These are phyloP conservation scores for Aphelinus atriplicis DNA, from an alignment of 1,140 invertebrate genomes.

Conservation along the genomic window DNA sequence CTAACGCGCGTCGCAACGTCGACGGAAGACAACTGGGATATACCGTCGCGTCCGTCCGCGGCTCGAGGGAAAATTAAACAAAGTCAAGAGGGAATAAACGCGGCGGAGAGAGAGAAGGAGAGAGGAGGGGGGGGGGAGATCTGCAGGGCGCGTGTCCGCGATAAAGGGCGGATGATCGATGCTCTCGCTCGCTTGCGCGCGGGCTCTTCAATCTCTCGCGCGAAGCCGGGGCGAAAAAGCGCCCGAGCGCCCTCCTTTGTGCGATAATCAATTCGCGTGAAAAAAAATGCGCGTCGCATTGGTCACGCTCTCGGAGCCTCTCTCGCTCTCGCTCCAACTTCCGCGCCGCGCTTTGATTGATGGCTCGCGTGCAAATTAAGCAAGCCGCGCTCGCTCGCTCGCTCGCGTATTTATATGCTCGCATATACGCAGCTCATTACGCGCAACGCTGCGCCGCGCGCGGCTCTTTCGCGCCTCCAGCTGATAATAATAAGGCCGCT, in stretches of 20 bases:
- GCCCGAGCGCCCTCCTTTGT: background rate
- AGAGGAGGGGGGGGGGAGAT: no score
- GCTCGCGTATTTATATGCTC: background rate
- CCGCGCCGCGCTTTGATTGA: constrained; percentile 35
- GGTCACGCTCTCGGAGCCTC: constrained; percentile 28
- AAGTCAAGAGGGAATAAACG: no score
- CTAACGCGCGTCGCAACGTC: no score
- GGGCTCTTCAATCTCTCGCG: background rate
- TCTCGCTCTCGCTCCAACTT: constrained; percentile 14
- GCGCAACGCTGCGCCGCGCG: background rate
- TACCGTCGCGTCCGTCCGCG: no score
- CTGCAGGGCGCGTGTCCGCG: no score
- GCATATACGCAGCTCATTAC: constrained; percentile 24
- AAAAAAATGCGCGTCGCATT: constrained; percentile 21
- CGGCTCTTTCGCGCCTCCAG: constrained; percentile 14
- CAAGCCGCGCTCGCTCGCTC: constrained; percentile 31
- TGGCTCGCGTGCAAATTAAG: constrained; percentile 34
- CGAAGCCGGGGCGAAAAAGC: background rate
- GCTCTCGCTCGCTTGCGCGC: no score
- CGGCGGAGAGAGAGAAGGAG: no score
- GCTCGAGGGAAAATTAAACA: no score
- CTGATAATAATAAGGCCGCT: constrained; percentile 9
- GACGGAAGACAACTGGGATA: no score
- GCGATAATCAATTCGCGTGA: constrained; percentile 32
- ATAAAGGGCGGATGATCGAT: no score